These are phyloP conservation scores for Campoletis sonorensis DNA, from an alignment of 1,140 invertebrate genomes.

Conservation along the genomic window DNA sequence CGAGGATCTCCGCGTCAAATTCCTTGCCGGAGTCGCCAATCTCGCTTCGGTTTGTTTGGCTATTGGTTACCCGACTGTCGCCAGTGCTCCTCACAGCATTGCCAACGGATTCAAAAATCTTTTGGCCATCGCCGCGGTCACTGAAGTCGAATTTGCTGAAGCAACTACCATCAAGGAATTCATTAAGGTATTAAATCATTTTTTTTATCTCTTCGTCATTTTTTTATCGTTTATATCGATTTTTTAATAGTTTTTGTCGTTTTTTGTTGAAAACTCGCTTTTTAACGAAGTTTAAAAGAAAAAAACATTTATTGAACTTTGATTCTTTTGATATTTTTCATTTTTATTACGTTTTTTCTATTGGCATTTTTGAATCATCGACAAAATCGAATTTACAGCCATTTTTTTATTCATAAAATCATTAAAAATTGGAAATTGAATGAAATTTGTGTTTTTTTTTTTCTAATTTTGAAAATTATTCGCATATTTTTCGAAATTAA, in stretches of 20 bases:
- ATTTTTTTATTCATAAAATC: too few species aligned
- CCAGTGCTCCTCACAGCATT: slow-evolving; percentile 97
- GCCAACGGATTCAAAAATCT: slow-evolving; percentile 99
- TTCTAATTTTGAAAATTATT: too few species aligned
- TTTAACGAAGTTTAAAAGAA: slow-evolving; percentile 12
- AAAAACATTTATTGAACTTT: background rate
- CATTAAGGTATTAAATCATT: slow-evolving; percentile 81
- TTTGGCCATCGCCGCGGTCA: slow-evolving; percentile 96
- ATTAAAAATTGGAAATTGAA: too few species aligned
- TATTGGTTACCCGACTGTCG: slow-evolving; percentile 97
- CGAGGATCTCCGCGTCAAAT: slow-evolving; percentile 93
- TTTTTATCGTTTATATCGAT: slow-evolving; percentile 36
- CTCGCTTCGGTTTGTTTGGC: slow-evolving; percentile 95
- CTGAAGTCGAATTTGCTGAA: slow-evolving; percentile 96
- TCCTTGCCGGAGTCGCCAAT: slow-evolving; percentile 94
- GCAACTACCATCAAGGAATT: slow-evolving; percentile 95
- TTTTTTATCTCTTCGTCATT: slow-evolving; percentile 56
- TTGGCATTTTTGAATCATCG: too few species aligned
- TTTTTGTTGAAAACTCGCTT: background rate
- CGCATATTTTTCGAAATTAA: too few species aligned
- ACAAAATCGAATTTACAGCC: too few species aligned
- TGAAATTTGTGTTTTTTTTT: too few species aligned
- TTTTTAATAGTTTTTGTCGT: slow-evolving; percentile 11
- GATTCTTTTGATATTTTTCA: too few species aligned
- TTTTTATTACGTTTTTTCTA: too few species aligned